Evolutionary conservation across 2,888 invertebrate species (phyloP), one percentile per base, ranked within the genome.

Genomic region (Sthenelais limicola): DNA sequence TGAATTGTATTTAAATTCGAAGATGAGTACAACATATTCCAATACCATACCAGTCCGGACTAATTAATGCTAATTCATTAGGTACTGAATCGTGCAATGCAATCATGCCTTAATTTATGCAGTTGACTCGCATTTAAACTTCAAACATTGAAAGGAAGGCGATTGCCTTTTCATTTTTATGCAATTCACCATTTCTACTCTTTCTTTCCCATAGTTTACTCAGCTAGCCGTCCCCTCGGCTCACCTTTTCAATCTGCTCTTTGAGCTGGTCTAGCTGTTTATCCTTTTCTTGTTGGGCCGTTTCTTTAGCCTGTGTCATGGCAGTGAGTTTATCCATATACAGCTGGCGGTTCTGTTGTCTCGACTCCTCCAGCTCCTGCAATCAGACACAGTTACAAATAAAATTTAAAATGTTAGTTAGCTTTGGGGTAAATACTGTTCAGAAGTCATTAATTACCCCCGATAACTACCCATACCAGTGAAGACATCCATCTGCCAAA

Each of bases 361-460:
- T 73, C 54, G 81, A 78, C 32, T 84, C 84, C 68, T 86, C 85
- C 68, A 86, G 76, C 71, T 86, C 85, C 86, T 86, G 78, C 7
- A 9, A 48, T 12, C 9, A 24, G 28, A 28, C 30, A 28, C 32
- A 52, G 9, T 28, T n/a, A n/a, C n/a, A n/a, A n/a, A n/a, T n/a
- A n/a, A n/a, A n/a, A n/a, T n/a, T n/a, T n/a, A n/a, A n/a, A n/a
- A n/a, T n/a, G n/a, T n/a, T n/a, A n/a, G n/a, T n/a, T n/a, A n/a
- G n/a, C n/a, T n/a, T n/a, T n/a, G n/a, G n/a, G n/a, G n/a, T n/a
- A n/a, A n/a, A n/a, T n/a, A n/a, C n/a, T n/a, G n/a, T n/a, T n/a
- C n/a, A n/a, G n/a, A n/a, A n/a, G n/a, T n/a, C n/a, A n/a, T n/a
- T n/a, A n/a, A n/a, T n/a, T n/a, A n/a, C n/a, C n/a, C n/a, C n/a